These are phyloP conservation scores for Pangasianodon hypophthalmus DNA, from an alignment of 2,113 vertebrate genomes.

Conservation along the genomic window DNA sequence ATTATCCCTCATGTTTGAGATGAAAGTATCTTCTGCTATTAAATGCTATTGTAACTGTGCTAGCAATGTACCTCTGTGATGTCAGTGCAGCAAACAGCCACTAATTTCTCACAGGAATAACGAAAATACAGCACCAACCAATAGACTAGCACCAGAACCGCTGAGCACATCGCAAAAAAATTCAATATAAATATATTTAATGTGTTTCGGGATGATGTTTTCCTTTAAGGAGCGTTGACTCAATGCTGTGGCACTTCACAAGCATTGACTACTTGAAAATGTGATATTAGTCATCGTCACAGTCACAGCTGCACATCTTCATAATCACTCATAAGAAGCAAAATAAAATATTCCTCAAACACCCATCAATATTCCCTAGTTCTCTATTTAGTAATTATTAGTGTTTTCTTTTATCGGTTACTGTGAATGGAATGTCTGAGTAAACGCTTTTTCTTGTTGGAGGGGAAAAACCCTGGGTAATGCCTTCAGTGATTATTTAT, in stretches of 20 bases:
- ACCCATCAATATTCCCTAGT: neutral
- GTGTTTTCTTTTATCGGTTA: neutral
- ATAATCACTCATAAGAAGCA: neutral
- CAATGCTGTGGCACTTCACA: neutral
- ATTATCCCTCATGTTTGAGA: neutral
- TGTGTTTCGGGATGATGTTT: neutral
- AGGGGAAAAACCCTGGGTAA: neutral
- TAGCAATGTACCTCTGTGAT: neutral
- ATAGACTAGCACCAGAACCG: neutral
- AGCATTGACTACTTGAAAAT: neutral
- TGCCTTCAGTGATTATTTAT: neutral
- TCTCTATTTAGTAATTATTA: neutral
- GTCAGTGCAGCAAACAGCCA: neutral
- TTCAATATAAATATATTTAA: neutral
- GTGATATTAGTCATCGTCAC: neutral
- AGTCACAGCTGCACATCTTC: neutral
- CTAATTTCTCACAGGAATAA: neutral
- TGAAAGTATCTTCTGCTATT: neutral
- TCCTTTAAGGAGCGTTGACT: neutral
- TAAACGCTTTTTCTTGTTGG: neutral
- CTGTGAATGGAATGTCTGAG: neutral
- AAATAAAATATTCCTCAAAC: neutral
- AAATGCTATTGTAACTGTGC: no score
- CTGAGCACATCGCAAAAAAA: neutral
- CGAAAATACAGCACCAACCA: neutral